phyloP scores from a whole-genome alignment of 2,113 vertebrate species.

The Tor tambroides region DNA sequence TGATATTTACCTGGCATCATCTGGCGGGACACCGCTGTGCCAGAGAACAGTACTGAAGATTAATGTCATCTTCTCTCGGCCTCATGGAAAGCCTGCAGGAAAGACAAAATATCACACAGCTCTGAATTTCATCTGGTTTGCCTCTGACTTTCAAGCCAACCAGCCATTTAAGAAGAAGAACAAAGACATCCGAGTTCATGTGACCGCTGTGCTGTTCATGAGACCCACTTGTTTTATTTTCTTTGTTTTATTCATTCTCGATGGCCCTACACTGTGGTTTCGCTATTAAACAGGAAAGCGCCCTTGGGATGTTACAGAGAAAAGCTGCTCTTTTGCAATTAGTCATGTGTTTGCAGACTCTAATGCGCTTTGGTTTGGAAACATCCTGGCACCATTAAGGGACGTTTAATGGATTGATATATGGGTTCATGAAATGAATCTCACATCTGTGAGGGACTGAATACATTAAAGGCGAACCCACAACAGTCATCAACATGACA shows the following conservation, averaged over 20 bases:
- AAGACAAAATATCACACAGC: slow-evolving; percentile 14
- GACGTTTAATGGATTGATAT: slow-evolving; percentile 73
- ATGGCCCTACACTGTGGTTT: slow-evolving; percentile 15
- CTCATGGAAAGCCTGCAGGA: slow-evolving; percentile 27
- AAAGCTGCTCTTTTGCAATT: slow-evolving; percentile 56
- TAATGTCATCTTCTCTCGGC: slow-evolving; percentile 25
- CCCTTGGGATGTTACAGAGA: slow-evolving; percentile 38
- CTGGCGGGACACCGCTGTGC: slow-evolving; percentile 1
- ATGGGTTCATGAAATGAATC: slow-evolving; percentile 70
- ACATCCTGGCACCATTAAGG: slow-evolving; percentile 72
- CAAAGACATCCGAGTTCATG: slow-evolving; percentile 33
- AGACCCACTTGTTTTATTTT: slow-evolving; percentile 31
- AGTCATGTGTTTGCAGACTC: slow-evolving; percentile 62
- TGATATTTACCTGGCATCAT: slow-evolving; percentile 30
- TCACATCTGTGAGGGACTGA: slow-evolving; percentile 74
- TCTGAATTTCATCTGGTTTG: slow-evolving; percentile 32
- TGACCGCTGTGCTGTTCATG: slow-evolving; percentile 50
- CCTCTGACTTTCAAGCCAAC: slow-evolving; percentile 44
- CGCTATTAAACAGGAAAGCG: slow-evolving; percentile 31
- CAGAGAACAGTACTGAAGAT: slow-evolving; percentile 48
- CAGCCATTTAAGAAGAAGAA: slow-evolving; percentile 44
- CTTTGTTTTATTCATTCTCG: background rate
- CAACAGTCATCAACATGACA: slow-evolving; percentile 71
- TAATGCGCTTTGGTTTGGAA: slow-evolving; percentile 42
- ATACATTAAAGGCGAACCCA: slow-evolving; percentile 69